Conservation (phyloP, 2,888 invertebrate species). For the Neoascia interrupta region DNA sequence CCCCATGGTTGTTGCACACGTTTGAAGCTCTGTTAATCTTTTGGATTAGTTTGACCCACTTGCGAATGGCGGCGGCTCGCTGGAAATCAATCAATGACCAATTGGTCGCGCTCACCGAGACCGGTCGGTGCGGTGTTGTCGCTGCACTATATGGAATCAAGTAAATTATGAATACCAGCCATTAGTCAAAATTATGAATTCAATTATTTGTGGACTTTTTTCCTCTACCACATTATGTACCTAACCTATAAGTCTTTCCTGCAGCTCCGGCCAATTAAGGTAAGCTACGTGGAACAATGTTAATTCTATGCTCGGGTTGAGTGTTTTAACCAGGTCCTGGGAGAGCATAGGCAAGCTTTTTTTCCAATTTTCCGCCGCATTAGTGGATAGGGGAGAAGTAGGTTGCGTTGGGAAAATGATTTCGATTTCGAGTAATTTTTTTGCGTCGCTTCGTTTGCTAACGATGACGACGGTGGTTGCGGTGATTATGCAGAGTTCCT, state of each 20-base stretch:
- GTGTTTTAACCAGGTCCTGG: conserved; percentile 49
- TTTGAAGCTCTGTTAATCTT: conserved; percentile 21
- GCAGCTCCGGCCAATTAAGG: conserved; percentile 42
- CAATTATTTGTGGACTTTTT: conserved; percentile 54
- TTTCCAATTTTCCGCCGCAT: conserved; percentile 62
- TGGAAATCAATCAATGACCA: conserved; percentile 60
- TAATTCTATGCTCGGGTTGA: conserved; percentile 44
- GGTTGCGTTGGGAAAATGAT: conserved; percentile 45
- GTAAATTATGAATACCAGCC: conserved; percentile 54
- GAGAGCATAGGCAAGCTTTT: conserved; percentile 22
- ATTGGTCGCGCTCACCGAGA: conserved; percentile 44
- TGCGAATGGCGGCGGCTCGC: conserved; percentile 24
- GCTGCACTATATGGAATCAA: conserved; percentile 35
- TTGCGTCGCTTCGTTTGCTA: background rate
- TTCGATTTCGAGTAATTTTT: conserved; percentile 26
- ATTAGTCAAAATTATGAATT: conserved; percentile 68
- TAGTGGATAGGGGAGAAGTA: conserved; percentile 38
- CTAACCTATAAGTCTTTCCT: background rate
- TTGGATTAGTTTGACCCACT: conserved; percentile 59
- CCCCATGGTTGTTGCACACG: conserved; percentile 12
- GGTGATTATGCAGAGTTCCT: conserved; percentile 58
- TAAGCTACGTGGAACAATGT: conserved; percentile 58
- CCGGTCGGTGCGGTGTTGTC: background rate
- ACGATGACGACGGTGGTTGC: conserved; percentile 45
- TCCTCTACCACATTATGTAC: too few relatives aligned